Conservation (phyloP, 2,797 vertebrate genomes). For the Propithecus deckenii region DNA sequence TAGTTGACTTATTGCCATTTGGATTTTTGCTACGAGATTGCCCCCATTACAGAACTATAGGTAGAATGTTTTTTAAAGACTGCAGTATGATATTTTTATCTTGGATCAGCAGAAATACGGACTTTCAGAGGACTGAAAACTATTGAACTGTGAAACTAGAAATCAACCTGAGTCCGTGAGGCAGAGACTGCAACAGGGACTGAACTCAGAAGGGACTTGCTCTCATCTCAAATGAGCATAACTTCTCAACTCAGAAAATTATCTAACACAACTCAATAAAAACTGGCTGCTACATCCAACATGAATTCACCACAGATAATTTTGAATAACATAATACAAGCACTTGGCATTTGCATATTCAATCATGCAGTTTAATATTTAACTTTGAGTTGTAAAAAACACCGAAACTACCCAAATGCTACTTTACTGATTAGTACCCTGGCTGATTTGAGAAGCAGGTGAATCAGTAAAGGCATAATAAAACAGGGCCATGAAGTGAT, state of each 20-base stretch:
- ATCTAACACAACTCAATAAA: neutral
- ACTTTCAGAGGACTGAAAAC: neutral
- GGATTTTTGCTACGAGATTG: neutral
- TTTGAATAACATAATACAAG: slow-evolving; percentile 14
- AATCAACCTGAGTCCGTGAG: neutral
- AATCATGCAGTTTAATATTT: neutral
- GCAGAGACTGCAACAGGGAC: neutral
- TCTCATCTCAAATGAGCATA: neutral
- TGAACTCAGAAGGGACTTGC: neutral
- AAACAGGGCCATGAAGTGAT: neutral
- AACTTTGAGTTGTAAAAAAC: slow-evolving; percentile 11
- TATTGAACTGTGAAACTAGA: neutral
- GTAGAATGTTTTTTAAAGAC: neutral
- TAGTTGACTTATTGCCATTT: slow-evolving; percentile 7
- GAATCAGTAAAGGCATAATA: neutral
- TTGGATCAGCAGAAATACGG: neutral
- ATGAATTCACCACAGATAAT: neutral
- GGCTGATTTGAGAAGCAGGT: neutral
- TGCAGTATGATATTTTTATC: neutral
- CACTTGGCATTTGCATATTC: neutral
- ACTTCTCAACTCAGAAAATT: neutral
- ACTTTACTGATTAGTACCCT: neutral
- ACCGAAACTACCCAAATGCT: neutral
- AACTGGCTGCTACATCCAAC: neutral
- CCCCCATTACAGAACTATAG: neutral